These are phyloP conservation scores for Eucera pruinosa DNA, from an alignment of 2,888 invertebrate species.

Conservation along the genomic window DNA sequence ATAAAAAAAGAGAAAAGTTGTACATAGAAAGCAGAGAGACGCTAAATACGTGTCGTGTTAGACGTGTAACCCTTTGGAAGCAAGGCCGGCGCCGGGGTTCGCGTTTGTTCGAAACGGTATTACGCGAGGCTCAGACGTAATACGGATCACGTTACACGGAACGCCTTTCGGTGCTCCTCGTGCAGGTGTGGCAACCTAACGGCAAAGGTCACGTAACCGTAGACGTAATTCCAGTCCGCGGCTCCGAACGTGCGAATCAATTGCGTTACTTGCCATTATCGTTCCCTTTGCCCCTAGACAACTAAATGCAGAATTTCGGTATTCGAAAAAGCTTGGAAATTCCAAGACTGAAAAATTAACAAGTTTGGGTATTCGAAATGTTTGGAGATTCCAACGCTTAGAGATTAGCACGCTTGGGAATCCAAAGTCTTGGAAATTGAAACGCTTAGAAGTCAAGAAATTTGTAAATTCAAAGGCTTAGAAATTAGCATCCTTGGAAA, in stretches of 20 bases:
- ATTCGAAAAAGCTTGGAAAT: no score
- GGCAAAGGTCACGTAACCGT: slow-evolving; percentile 27
- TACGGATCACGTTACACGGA: slow-evolving; percentile 30
- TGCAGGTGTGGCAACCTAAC: background rate
- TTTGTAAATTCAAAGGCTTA: no score
- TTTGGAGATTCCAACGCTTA: no score
- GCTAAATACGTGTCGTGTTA: slow-evolving; percentile 9
- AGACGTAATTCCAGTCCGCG: slow-evolving; percentile 13
- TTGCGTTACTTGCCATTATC: slow-evolving; percentile 21
- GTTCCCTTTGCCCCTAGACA: no score
- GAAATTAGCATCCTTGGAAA: no score
- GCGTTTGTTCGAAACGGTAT: slow-evolving; percentile 13
- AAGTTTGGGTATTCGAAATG: no score
- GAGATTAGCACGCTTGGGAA: no score
- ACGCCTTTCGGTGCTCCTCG: slow-evolving; percentile 14
- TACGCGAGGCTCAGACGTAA: slow-evolving; percentile 1
- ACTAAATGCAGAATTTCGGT: no score
- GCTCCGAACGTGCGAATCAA: slow-evolving; percentile 36
- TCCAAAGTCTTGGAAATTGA: no score
- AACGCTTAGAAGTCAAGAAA: no score
- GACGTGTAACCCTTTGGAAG: slow-evolving; percentile 12
- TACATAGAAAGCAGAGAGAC: background rate
- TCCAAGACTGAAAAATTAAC: no score
- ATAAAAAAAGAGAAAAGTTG: background rate
- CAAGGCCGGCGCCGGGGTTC: background rate